Conservation (phyloP, 2,797 vertebrate species). For the Rhynchotus rufescens region DNA sequence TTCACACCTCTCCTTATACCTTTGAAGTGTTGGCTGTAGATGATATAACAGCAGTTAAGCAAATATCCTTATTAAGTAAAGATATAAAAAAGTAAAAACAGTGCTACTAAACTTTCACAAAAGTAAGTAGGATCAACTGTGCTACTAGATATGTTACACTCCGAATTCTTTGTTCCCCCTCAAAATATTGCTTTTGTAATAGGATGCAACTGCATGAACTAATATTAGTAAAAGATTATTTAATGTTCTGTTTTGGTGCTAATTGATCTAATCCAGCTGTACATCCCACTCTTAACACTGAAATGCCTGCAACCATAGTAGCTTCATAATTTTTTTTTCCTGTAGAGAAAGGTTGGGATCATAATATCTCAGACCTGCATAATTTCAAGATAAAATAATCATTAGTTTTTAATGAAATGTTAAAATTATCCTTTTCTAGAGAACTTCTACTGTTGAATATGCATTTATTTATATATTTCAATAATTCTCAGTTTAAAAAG, state of each 20-base stretch:
- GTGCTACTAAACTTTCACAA: neutral
- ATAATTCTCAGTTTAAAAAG: slow-evolving; percentile 40
- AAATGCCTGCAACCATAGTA: neutral
- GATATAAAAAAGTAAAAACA: slow-evolving; percentile 3
- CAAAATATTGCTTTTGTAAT: slow-evolving; percentile 40
- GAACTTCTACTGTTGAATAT: neutral
- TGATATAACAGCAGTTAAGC: neutral
- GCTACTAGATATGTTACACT: neutral
- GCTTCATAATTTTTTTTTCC: slow-evolving; percentile 8
- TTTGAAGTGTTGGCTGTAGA: neutral
- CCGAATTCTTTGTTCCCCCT: neutral
- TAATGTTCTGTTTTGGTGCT: neutral
- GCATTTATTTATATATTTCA: neutral
- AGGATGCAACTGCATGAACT: slow-evolving; percentile 15
- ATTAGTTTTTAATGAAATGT: neutral
- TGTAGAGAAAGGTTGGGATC: neutral
- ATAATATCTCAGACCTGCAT: neutral
- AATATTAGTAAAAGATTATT: slow-evolving; percentile 44
- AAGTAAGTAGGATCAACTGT: slow-evolving; percentile 9
- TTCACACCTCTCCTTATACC: neutral
- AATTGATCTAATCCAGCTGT: slow-evolving; percentile 43
- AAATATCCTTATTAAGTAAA: neutral
- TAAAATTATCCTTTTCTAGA: neutral
- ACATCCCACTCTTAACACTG: neutral
- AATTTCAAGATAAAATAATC: neutral